A percentile compares a stretch with the other conserved stretches of the same genome.
Conservation (phyloP, 2,888 invertebrate genomes). For the Orchesellides sinensis region DNA sequence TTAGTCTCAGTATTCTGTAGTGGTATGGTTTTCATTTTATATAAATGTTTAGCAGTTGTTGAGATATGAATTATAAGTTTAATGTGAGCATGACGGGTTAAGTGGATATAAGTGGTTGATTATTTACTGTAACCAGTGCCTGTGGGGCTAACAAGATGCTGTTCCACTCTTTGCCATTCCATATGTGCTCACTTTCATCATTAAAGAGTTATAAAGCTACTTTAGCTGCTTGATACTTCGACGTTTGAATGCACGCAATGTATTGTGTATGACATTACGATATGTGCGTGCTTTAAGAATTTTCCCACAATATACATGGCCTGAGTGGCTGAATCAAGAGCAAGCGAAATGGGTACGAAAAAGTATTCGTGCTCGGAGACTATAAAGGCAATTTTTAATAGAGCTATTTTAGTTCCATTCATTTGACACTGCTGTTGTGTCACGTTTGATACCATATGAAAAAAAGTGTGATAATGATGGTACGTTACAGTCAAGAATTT, state of each 20-base stretch:
- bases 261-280: no score
- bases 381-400: not conserved
- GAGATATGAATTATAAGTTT: slow-evolving; percentile 49
- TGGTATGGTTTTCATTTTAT: slow-evolving; percentile 18
- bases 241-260: not conserved
- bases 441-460: no score
- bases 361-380: no score
- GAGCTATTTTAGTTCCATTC: not conserved
- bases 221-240: not conserved
- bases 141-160: slow-evolving; percentile 57
- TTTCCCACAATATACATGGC: not conserved
- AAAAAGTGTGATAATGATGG: not conserved
- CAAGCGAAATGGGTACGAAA: no score
- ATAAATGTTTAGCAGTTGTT: slow-evolving; percentile 30
- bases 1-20: not conserved
- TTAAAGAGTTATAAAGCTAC: slow-evolving; percentile 5
- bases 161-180: not conserved
- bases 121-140: slow-evolving; percentile 65
- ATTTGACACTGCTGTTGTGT: not conserved
- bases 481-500: not conserved
- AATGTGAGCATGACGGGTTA: slow-evolving; percentile 66
- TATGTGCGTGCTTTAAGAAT: not conserved
- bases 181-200: slow-evolving; percentile 5
- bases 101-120: slow-evolving; percentile 66
- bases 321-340: no score